These are phyloP conservation scores for Mallotus villosus DNA, from an alignment of 2,797 vertebrate genomes.

Conservation along the genomic window DNA sequence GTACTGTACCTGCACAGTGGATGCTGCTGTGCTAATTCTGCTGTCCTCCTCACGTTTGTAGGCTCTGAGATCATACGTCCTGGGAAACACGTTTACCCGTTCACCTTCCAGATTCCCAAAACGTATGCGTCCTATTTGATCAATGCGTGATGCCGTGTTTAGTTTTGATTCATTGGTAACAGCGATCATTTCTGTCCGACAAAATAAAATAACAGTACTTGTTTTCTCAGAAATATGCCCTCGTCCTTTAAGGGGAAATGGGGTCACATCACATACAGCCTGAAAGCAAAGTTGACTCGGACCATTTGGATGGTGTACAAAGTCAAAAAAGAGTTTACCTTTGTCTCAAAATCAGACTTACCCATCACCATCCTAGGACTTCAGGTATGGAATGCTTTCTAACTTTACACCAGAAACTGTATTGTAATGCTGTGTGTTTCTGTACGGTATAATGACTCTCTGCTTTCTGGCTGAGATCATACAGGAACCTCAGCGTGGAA, in stretches of 20 bases:
- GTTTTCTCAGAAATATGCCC: slow-evolving; percentile 65
- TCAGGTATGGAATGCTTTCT: slow-evolving; percentile 48
- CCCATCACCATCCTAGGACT: slow-evolving; percentile 66
- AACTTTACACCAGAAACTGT: not conserved
- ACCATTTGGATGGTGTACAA: slow-evolving; percentile 70
- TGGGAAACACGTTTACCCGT: slow-evolving; percentile 66
- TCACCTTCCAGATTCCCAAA: slow-evolving; percentile 67
- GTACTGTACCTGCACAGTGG: not conserved
- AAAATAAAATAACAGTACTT: not conserved
- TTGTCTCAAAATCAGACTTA: slow-evolving; percentile 65
- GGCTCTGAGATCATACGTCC: slow-evolving; percentile 65
- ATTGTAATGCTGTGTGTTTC: not conserved
- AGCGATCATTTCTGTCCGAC: too few relatives aligned
- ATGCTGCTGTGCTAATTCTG: too few relatives aligned
- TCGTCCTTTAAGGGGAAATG: slow-evolving; percentile 69
- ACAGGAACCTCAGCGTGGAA: slow-evolving; percentile 66
- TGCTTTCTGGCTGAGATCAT: slow-evolving; percentile 10
- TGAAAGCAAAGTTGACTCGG: slow-evolving; percentile 62
- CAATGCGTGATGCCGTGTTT: not conserved
- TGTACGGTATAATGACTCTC: not conserved
- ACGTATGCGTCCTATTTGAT: slow-evolving; percentile 38
- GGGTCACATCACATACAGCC: slow-evolving; percentile 63
- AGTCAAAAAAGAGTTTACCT: slow-evolving; percentile 64
- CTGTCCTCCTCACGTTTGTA: slow-evolving; percentile 21
- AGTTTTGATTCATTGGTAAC: not conserved